Evolutionary conservation across 2,888 invertebrate species (phyloP).

Genomic region (Hesperia comma): DNA sequence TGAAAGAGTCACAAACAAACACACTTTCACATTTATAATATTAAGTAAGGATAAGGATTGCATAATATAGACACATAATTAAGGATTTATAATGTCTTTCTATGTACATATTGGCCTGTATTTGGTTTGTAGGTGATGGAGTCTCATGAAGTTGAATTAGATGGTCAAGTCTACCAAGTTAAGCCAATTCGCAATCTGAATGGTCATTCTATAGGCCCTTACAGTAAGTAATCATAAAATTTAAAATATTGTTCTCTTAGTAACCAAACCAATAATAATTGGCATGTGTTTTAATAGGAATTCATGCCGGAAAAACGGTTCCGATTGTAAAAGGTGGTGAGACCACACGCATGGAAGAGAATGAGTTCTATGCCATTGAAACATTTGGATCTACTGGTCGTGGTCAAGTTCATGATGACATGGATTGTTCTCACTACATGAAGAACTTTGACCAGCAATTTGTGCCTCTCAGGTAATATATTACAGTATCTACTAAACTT

Average conservation of each 20-base stretch:
- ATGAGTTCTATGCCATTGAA: conserved; percentile 99
- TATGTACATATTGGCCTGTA: not conserved
- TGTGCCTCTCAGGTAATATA: conserved; percentile 91
- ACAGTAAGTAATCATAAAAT: conserved; percentile 85
- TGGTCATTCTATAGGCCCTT: conserved; percentile 99
- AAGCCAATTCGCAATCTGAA: conserved; percentile 99
- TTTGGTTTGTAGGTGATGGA: conserved; percentile 92
- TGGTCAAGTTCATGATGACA: conserved; percentile 98
- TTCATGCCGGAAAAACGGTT: conserved; percentile 98
- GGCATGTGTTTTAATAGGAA: conserved; percentile 76
- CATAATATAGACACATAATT: too few species aligned
- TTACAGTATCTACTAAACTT: too few species aligned
- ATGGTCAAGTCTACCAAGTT: conserved; percentile 97
- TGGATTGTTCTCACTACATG: conserved; percentile 99
- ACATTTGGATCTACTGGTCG: conserved; percentile 99
- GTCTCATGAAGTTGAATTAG: conserved; percentile 98
- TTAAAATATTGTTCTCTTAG: too few species aligned
- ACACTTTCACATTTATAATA: too few species aligned
- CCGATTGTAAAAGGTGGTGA: conserved; percentile 99
- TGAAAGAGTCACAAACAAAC: too few species aligned
- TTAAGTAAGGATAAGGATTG: too few species aligned
- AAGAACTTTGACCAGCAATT: conserved; percentile 97
- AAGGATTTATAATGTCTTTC: too few species aligned
- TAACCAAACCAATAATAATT: not conserved
- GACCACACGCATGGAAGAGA: conserved; percentile 98